These are phyloP conservation scores for Ovibos moschatus DNA, from an alignment of 2,113 vertebrate genomes.

Conservation along the genomic window DNA sequence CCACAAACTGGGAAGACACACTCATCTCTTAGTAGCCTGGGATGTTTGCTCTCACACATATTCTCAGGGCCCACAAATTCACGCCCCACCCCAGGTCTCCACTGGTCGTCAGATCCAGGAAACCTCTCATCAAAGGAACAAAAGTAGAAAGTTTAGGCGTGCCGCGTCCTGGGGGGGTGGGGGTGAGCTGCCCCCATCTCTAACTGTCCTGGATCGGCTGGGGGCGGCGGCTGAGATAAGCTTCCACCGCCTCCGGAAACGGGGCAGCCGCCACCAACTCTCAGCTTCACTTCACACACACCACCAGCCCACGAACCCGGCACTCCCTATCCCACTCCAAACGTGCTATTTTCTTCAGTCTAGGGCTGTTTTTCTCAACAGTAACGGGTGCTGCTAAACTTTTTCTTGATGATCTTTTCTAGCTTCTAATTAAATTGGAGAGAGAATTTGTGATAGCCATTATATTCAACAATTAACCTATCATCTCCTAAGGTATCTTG, in stretches of 20 bases:
- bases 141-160: background rate
- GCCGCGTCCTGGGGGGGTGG: accelerated
- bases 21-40: background rate
- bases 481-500: constrained; percentile 58
- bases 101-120: background rate
- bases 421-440: constrained; percentile 34
- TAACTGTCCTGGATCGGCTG: background rate
- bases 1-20: background rate
- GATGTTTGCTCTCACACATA: background rate
- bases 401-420: background rate
- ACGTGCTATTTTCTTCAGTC: background rate
- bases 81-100: background rate
- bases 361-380: background rate
- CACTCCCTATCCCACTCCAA: background rate
- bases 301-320: accelerated
- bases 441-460: constrained; percentile 10
- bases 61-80: background rate
- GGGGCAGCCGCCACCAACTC: background rate
- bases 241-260: background rate
- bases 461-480: constrained; percentile 1
- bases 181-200: background rate
- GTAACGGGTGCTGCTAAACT: background rate
- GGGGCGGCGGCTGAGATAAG: background rate
- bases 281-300: background rate
- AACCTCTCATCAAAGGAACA: background rate